Base-by-base conservation (phyloP, 1,140 invertebrate genomes). In the Andricus grossulariae region DNA sequence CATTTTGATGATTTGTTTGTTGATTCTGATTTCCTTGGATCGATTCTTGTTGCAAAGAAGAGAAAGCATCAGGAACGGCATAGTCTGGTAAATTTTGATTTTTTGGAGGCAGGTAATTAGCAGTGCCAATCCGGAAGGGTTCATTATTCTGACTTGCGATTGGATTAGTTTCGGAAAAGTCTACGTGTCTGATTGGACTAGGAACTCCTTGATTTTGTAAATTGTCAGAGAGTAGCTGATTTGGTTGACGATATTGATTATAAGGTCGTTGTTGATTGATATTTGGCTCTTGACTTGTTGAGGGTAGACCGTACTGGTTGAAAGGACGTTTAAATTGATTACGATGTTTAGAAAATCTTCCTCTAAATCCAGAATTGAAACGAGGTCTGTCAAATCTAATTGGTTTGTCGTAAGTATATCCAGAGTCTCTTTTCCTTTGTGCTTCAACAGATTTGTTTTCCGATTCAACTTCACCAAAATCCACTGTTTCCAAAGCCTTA, bases 21-120 rank as follows among this genome's bases (percentile, higher is more conserved):
- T 50, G 50, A 12, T 49, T 32, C 21, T 70, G 51, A 55, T 32
- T 74, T 8, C 74, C 72, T 45, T 4, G 39, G 7, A 45, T 10
- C 12, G 32, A 51, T 16, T 66, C n/a, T 7, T 74, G 71, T 13
- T 73, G 72, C 0, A 75, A 50, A 10, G 75, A 15, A 0, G 82
- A 75, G 54, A 91, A 91, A 8, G 52, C 55, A 11, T 80, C 49
- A 3, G 82, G 25, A 0, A 78, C 6, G 8, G 81, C 19, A 52
- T 85, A 82, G 1, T 18, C 19, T 0, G 90, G 90, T 6, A 90
- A 75, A 39, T 86, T 85, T 39, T 92, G 91, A 78, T 92, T 92
- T 45, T 83, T 84, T 1, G 91, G 90, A 18, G 90, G 91, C n/a
- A 92, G 79, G 75, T 92, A 92, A 54, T 90, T 86, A 0, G 90